Conservation (phyloP, 2,888 invertebrate species). For the Hybos culiciformis region DNA sequence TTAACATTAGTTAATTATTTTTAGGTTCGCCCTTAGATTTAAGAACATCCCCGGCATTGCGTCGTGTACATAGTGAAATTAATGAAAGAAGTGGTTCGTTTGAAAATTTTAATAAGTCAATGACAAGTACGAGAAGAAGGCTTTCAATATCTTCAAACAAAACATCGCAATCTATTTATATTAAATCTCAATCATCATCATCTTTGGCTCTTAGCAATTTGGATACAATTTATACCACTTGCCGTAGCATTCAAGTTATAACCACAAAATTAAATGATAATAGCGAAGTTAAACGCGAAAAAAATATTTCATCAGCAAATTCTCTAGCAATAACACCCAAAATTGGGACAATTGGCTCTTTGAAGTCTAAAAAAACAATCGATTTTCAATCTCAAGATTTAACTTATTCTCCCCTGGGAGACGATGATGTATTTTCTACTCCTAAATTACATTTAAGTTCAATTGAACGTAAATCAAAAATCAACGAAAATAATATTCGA, state of each 20-base stretch:
- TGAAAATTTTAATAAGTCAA: conserved; percentile 9
- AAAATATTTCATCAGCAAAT: background rate
- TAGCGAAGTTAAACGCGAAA: background rate
- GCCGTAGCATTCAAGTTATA: conserved; percentile 29
- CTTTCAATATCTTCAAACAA: conserved; percentile 26
- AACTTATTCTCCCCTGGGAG: background rate
- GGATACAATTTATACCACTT: conserved; percentile 28
- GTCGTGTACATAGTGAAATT: conserved; percentile 25
- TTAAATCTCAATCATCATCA: conserved; percentile 16
- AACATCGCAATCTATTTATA: conserved; percentile 29
- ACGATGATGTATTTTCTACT: conserved; percentile 14
- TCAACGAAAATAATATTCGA: background rate
- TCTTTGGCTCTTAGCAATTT: conserved; percentile 9
- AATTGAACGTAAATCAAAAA: background rate
- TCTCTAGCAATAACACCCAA: conserved; percentile 7
- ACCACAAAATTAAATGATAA: conserved; percentile 20
- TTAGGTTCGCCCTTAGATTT: conserved; percentile 24
- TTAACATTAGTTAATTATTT: conserved; percentile 4
- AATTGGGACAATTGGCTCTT: background rate
- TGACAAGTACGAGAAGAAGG: conserved; percentile 15
- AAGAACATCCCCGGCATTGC: conserved; percentile 29
- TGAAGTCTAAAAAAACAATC: conserved; percentile 11
- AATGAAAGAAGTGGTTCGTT: conserved; percentile 10
- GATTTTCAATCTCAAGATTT: conserved; percentile 9
- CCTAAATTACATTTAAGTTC: conserved; percentile 4